A percentile compares a stretch with the other conserved stretches of the same genome.
phyloP scores from a whole-genome alignment of 1,140 invertebrate genomes.

The Scaptodrosophila lebanonensis region DNA sequence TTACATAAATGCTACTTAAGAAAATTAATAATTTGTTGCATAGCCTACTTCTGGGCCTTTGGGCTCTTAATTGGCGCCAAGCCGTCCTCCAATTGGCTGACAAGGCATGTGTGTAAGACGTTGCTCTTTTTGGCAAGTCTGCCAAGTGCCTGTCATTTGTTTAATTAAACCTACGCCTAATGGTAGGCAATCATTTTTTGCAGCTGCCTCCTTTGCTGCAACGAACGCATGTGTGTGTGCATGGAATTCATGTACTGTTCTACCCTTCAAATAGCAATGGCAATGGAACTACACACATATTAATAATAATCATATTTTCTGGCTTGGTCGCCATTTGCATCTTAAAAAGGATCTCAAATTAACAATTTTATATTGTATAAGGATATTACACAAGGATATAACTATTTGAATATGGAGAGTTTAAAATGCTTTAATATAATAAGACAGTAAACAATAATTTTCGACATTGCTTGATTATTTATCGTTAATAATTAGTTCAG shows the following conservation, averaged over 20 bases:
- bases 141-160: constrained; percentile 43
- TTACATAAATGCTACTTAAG: constrained; percentile 62
- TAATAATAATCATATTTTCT: too few species aligned
- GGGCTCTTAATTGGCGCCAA: constrained; percentile 32
- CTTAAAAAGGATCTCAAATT: too few species aligned
- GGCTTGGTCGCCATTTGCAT: constrained; percentile 12
- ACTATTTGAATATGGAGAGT: too few species aligned
- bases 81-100: constrained; percentile 3
- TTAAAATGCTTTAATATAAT: constrained; percentile 8
- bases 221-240: constrained; percentile 13
- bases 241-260: too few species aligned
- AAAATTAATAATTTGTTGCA: constrained; percentile 51
- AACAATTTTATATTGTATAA: too few species aligned
- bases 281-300: too few species aligned
- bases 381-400: too few species aligned
- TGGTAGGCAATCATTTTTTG: constrained; percentile 13
- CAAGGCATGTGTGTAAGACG: background rate
- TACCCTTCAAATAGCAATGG: too few species aligned
- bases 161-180: constrained; percentile 53
- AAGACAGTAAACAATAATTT: too few species aligned
- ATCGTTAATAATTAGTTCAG: too few species aligned
- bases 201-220: background rate
- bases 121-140: constrained; percentile 8
- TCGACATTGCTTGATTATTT: too few species aligned
- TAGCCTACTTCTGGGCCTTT: constrained; percentile 23